These are phyloP conservation scores for Steinernema carpocapsae DNA, from an alignment of 2,888 invertebrate genomes.

Conservation along the genomic window DNA sequence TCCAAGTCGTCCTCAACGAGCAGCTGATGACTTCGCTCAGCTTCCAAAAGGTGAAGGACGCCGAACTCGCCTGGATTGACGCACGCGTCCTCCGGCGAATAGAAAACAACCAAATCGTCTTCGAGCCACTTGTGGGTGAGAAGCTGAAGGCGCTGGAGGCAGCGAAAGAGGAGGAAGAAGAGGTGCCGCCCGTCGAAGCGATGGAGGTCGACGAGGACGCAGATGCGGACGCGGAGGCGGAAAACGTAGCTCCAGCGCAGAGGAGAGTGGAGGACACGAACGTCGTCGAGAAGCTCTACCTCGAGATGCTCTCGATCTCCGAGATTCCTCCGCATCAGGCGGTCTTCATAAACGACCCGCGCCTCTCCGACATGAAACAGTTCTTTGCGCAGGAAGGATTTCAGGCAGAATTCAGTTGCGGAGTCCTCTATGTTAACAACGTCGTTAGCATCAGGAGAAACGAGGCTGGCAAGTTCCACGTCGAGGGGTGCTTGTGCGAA, in stretches of 20 bases:
- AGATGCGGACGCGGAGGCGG: conserved; percentile 37
- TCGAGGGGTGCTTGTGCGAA: conserved; percentile 91
- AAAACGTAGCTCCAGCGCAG: conserved; percentile 18
- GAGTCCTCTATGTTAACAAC: conserved; percentile 91
- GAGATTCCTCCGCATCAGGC: conserved; percentile 74
- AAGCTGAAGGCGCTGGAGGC: conserved; percentile 34
- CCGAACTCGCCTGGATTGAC: conserved; percentile 91
- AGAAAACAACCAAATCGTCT: conserved; percentile 47
- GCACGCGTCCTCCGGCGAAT: conserved; percentile 57
- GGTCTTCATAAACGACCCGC: conserved; percentile 88
- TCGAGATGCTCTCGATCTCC: conserved; percentile 57
- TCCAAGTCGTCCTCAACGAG: conserved; percentile 77
- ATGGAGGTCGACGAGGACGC: conserved; percentile 33
- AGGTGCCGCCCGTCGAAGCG: conserved; percentile 14
- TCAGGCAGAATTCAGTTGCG: conserved; percentile 81
- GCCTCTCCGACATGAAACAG: conserved; percentile 88
- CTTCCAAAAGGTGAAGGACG: conserved; percentile 77
- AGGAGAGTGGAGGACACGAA: conserved; percentile 29
- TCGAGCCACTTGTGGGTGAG: conserved; percentile 43
- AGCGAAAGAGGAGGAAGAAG: conserved; percentile 28
- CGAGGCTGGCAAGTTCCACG: conserved; percentile 86
- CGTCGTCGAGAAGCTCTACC: conserved; percentile 49
- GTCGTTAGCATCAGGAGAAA: conserved; percentile 87
- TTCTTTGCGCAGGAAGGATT: conserved; percentile 69
- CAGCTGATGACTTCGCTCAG: conserved; percentile 76